Base-by-base conservation (phyloP, 2,888 invertebrate genomes). In the Panzeria rudis region DNA sequence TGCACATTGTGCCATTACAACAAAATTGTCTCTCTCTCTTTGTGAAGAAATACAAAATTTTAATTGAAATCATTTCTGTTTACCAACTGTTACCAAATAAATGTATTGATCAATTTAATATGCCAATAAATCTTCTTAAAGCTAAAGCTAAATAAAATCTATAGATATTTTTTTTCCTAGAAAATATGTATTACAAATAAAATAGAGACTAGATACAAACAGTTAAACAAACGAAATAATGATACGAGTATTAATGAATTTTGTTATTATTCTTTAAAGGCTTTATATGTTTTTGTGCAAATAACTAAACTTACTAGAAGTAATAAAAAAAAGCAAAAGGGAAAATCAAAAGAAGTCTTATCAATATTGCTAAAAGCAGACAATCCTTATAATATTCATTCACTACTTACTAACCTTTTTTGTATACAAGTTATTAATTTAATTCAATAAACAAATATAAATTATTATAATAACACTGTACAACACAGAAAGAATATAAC, bases 41-140 rank as follows among this genome's bases (percentile, higher is more conserved):
- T 15, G 0, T 66, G 13, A n/a, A 17, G 44, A 29, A 47, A 47
- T 11, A 23, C 15, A 15, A 38, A 23, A 32, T 38, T 38, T 5
- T 23, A 35, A 50, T 68, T 54, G 1, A 35, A 50, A 23, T 52
- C 15, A 20, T 29, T 11, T 32, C 9, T 5, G 25, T 7, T 13
- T 13, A 29, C 29, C 76, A 66, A 66, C 64, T 66, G 76, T 76
- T 76, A 32, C 64, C 64, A 76, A 54, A 64, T 41, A 76, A 54
- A 64, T 41, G 9, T 41, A 29, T 75, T 41, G 64, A 75, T 41
- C 29, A 54, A 75, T 75, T 64, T 73, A 62, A 50, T 50, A 62
- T 50, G 73, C n/a, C 62, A 61, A 23, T 75, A 38, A 62, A 62
- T 64, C 64, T 52, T 52, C 54, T 75, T 38, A 13, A 44, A 59